Base-by-base conservation (phyloP, 2,797 vertebrate genomes). In the Xenops minutus region DNA sequence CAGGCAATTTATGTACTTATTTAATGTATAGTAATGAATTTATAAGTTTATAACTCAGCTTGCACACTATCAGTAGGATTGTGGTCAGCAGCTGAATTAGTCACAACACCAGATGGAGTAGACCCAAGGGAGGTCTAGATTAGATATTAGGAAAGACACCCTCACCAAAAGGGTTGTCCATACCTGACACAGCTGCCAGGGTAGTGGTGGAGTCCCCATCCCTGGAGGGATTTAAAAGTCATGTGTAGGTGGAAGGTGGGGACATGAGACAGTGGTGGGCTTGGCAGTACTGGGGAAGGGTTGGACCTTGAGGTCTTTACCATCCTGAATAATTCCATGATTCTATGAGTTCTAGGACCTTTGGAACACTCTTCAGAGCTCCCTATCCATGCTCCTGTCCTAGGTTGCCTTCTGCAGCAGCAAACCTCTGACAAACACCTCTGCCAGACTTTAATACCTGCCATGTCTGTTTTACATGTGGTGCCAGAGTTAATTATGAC, bases 181-280 rank as follows among this genome's bases (percentile, higher is more conserved):
- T 37, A 8, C 36, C 29, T 32, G 29, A 21, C 29, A 39, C 8
- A 52, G 49, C 15, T 69, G 36, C 11, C 32, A 30, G 6, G 63
- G 32, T 49, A 69, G 41, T 12, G 41, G 27, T 24, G 27, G 20
- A 21, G 16, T 18, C 22, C 16, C 9, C 14, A 37, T 26, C 7
- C 36, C n/a, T 51, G 29, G 7, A 37, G 36, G 13, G 56, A 2
- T 49, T 82, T 24, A n/a, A 62, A 55, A 15, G 23, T 9, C 0
- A 0, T 22, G 16, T 19, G 49, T 20, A 2, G 51, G 36, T 56
- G 49, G 4, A 13, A n/a, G 16, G 0, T n/a, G 36, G 10, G 13
- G 36, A 6, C 7, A 1, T 0, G 20, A 43, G 27, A 4, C 5
- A n/a, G 27, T 14, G 41, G 23, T 37, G 56, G 27, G 27, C 15